Evolutionary conservation across 2,113 vertebrate species (phyloP).

Genomic region (Tonatia bakeri): DNA sequence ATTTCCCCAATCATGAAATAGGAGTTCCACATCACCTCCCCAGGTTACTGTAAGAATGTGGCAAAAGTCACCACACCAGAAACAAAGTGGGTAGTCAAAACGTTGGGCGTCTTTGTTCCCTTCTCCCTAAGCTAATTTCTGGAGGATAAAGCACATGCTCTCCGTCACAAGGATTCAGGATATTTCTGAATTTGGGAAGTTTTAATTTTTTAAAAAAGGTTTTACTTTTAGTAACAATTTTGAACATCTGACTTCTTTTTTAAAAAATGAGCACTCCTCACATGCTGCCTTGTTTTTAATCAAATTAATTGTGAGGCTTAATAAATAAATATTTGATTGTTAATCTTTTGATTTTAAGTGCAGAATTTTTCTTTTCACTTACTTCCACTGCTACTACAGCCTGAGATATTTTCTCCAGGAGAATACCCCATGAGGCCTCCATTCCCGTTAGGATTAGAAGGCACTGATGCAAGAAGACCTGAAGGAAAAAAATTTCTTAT

Average conservation of each 20-base stretch:
- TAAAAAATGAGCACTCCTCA: not conserved
- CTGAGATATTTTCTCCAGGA: constrained; percentile 79
- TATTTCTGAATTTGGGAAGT: not conserved
- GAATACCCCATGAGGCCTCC: constrained; percentile 82
- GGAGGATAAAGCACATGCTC: not conserved
- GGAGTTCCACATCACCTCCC: not conserved
- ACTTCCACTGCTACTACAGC: constrained; percentile 79
- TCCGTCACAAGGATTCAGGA: not conserved
- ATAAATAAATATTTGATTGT: not conserved
- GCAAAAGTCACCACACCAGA: not conserved
- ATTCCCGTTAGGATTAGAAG: constrained; percentile 85
- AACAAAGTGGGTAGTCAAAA: not conserved
- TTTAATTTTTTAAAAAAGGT: not conserved
- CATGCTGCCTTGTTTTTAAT: not conserved
- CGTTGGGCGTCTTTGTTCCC: not conserved
- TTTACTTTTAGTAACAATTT: constrained; percentile 33
- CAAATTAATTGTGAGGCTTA: not conserved
- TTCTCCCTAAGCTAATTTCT: not conserved
- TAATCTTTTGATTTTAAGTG: not conserved
- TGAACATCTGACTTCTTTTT: not conserved
- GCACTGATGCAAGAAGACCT: constrained; percentile 93
- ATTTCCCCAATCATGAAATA: not conserved
- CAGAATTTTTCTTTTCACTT: constrained; percentile 57
- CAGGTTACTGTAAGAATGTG: not conserved
- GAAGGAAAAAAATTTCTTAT: constrained; percentile 23